A percentile compares a stretch with the other conserved stretches of the same genome.
phyloP scores from a whole-genome alignment of 2,113 vertebrate species.

The Xerus inauris region DNA sequence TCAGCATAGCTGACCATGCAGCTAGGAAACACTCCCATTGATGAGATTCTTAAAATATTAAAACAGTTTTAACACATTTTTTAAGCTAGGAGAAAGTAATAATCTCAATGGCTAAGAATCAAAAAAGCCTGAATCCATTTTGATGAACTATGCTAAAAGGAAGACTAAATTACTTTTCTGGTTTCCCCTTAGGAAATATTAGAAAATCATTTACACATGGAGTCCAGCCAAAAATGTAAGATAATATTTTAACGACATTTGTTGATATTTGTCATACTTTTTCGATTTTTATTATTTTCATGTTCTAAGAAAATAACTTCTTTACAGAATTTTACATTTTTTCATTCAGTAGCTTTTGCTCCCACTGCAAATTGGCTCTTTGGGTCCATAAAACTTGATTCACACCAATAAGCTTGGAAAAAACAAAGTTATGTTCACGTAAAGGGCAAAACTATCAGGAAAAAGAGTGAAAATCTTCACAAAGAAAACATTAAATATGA shows the following conservation, averaged over 20 bases:
- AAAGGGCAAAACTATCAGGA: background rate
- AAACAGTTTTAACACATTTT: background rate
- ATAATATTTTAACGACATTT: background rate
- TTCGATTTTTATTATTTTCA: background rate
- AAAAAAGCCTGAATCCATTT: background rate
- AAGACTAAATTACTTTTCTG: background rate
- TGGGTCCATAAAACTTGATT: background rate
- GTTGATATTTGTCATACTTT: background rate
- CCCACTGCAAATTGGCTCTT: background rate
- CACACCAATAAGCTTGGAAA: background rate
- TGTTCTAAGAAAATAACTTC: background rate
- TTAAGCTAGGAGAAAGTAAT: background rate
- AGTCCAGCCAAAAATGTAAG: background rate
- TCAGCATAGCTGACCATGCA: background rate
- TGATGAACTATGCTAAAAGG: background rate
- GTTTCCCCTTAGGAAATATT: background rate
- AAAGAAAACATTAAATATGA: background rate
- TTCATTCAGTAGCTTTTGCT: background rate
- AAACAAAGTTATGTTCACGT: background rate
- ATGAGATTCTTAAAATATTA: background rate
- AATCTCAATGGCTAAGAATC: background rate
- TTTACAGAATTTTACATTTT: background rate
- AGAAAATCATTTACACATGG: background rate
- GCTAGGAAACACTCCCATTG: background rate
- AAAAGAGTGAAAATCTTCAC: background rate